Evolutionary conservation across 2,797 vertebrate species (phyloP).

Genomic region (Pagetopsis macropterus): DNA sequence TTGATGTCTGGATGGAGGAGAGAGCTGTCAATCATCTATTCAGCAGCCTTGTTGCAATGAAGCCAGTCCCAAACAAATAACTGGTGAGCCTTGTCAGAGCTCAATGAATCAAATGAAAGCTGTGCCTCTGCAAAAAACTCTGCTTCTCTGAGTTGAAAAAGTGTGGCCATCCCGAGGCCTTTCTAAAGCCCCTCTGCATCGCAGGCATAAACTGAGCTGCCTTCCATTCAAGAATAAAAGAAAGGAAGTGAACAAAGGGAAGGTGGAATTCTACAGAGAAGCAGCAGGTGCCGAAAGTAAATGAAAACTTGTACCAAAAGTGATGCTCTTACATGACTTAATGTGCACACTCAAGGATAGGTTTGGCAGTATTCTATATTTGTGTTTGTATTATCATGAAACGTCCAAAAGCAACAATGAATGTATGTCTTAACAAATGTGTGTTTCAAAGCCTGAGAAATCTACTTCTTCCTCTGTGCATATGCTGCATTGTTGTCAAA

Average conservation of each 20-base stretch:
- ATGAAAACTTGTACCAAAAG: neutral
- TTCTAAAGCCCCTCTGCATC: neutral
- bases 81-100: neutral
- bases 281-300: neutral
- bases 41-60: constrained; percentile 22
- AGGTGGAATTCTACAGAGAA: neutral
- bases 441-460: too few species aligned
- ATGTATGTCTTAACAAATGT: too few species aligned
- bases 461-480: too few species aligned
- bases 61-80: constrained; percentile 13
- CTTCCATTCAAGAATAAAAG: constrained; percentile 4
- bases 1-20: constrained; percentile 31
- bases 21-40: constrained; percentile 44
- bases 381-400: neutral
- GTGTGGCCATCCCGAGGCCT: neutral
- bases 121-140: neutral
- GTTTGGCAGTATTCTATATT: neutral
- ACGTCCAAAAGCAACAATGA: neutral
- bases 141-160: neutral
- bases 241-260: constrained; percentile 9
- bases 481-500: too few species aligned
- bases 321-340: neutral
- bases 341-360: neutral
- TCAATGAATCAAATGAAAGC: constrained; percentile 14
- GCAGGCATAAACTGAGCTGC: neutral